A percentile compares a stretch with the other conserved stretches of the same genome.
These are phyloP conservation scores for Parelbella ahira DNA, from an alignment of 2,888 invertebrate genomes.

Conservation along the genomic window DNA sequence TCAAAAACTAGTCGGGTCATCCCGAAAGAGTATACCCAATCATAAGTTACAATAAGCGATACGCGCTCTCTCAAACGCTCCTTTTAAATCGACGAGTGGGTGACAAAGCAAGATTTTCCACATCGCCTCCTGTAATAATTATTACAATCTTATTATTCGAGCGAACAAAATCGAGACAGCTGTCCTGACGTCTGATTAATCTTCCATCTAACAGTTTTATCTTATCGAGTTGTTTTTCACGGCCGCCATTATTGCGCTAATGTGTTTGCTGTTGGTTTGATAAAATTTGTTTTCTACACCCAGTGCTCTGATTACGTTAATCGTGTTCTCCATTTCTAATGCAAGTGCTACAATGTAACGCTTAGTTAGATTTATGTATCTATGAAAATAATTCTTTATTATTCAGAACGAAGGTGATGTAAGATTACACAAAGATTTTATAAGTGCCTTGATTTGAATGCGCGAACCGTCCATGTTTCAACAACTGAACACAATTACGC, in stretches of 20 bases:
- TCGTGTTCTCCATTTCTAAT: constrained; percentile 1
- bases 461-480: no score
- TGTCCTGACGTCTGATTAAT: constrained; percentile 21
- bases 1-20: no score
- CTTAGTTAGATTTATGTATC: no score
- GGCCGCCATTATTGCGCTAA: constrained; percentile 15
- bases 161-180: constrained; percentile 13
- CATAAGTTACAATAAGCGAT: no score
- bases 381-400: no score
- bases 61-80: no score
- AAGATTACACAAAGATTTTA: no score
- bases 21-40: no score
- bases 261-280: constrained; percentile 19
- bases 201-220: constrained; percentile 20
- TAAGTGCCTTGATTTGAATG: no score
- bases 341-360: constrained; percentile 2
- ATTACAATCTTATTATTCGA: constrained; percentile 12
- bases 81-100: no score
- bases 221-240: constrained; percentile 23
- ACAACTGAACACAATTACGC: no score
- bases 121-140: constrained; percentile 8
- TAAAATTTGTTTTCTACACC: constrained; percentile 11
- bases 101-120: constrained; percentile 2
- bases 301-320: constrained; percentile 15
- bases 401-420: no score